Evolutionary conservation across 1,140 invertebrate species (phyloP).

Genomic region (Aricia agestis): DNA sequence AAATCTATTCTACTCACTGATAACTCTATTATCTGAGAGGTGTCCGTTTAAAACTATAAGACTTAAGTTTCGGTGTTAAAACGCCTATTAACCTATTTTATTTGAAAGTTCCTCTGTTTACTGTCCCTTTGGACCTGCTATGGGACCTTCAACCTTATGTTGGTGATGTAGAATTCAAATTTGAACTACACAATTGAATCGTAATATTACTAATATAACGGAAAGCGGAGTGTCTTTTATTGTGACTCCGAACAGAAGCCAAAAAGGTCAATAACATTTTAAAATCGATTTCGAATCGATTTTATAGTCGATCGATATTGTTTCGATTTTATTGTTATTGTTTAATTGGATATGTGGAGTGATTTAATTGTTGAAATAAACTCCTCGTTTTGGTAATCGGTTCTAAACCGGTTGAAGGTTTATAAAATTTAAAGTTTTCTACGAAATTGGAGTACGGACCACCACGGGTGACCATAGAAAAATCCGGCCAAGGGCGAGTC

Average conservation of each 20-base stretch:
- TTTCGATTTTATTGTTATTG: conserved; percentile 11
- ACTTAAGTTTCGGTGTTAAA: conserved; percentile 66
- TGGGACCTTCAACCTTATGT: conserved; percentile 28
- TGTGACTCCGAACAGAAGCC: conserved; percentile 8
- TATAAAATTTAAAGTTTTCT: no score
- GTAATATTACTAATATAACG: conserved; percentile 11
- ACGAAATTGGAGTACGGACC: no score
- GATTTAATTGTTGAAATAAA: neutral
- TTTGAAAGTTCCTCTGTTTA: conserved; percentile 59
- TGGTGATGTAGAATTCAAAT: conserved; percentile 10
- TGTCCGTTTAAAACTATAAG: conserved; percentile 54
- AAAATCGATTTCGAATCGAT: conserved; percentile 14
- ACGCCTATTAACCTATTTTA: conserved; percentile 71
- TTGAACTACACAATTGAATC: neutral
- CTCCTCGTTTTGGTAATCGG: neutral
- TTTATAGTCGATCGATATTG: conserved; percentile 7
- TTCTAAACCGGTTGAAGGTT: neutral
- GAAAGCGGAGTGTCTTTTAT: conserved; percentile 1
- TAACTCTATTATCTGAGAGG: conserved; percentile 47
- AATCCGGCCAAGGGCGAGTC: no score
- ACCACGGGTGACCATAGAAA: no score
- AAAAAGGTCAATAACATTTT: conserved; percentile 11
- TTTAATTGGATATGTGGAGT: neutral
- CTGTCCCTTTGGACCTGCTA: conserved; percentile 20
- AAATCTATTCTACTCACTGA: conserved; percentile 7